Evolutionary conservation across 2,113 vertebrate species (phyloP).

Genomic region (Hypanus sabinus): DNA sequence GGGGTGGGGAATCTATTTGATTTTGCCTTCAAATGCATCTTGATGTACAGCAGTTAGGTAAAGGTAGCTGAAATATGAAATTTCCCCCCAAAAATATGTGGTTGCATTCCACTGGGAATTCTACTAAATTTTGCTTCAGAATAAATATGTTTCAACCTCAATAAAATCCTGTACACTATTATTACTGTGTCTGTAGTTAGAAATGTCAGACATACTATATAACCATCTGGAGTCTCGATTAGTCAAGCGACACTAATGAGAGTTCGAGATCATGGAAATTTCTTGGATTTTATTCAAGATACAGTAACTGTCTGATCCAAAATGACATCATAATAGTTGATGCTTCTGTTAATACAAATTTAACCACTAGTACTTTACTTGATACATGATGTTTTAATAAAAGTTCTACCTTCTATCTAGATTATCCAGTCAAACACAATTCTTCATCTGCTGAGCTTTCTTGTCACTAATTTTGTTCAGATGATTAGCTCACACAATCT

Average conservation of each 20-base stretch:
- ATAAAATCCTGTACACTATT: not conserved
- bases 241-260: constrained; percentile 4
- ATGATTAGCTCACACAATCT: not conserved
- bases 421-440: constrained; percentile 14
- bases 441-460: not conserved
- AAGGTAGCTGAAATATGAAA: not conserved
- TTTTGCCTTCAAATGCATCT: not conserved
- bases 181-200: constrained; percentile 2
- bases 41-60: not conserved
- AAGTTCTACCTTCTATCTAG: not conserved
- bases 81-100: not conserved
- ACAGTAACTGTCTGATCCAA: not conserved
- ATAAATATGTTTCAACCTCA: not conserved
- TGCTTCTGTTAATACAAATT: not conserved
- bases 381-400: not conserved
- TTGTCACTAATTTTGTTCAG: not conserved
- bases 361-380: not conserved
- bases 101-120: not conserved
- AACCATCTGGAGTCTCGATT: not conserved
- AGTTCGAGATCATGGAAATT: not conserved
- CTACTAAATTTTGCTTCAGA: not conserved
- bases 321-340: not conserved
- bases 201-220: not conserved
- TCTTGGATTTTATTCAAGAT: not conserved
- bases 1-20: not conserved